These are phyloP conservation scores for Cervus canadensis DNA, from an alignment of 2,113 vertebrate genomes.

Conservation along the genomic window DNA sequence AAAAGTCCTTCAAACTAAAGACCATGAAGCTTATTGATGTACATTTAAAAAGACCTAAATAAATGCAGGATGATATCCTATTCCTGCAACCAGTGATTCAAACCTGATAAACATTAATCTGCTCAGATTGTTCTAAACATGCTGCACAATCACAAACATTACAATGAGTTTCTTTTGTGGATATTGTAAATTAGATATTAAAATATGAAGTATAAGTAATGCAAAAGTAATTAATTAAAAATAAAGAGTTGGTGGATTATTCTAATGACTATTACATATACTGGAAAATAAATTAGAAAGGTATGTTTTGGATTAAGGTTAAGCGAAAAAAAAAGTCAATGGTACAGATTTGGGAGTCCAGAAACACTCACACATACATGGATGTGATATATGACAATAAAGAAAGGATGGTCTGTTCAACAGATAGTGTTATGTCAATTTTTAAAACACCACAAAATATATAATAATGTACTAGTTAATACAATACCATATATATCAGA, in stretches of 20 bases:
- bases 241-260: not conserved
- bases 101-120: not conserved
- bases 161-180: not conserved
- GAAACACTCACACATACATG: not conserved
- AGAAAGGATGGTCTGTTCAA: not conserved
- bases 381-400: not conserved
- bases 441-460: not conserved
- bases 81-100: not conserved
- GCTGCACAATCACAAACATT: not conserved
- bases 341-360: not conserved
- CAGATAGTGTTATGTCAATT: not conserved
- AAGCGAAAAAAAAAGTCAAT: not conserved
- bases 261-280: not conserved
- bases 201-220: not conserved
- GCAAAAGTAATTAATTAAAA: not conserved
- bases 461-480: not conserved
- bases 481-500: not conserved
- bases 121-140: not conserved
- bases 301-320: not conserved
- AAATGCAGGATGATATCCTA: not conserved
- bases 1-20: not conserved
- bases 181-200: not conserved
- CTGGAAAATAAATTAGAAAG: not conserved
- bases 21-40: not conserved
- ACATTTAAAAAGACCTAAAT: not conserved